phyloP scores from a whole-genome alignment of 2,888 invertebrate species.

The Lagria hirta region DNA sequence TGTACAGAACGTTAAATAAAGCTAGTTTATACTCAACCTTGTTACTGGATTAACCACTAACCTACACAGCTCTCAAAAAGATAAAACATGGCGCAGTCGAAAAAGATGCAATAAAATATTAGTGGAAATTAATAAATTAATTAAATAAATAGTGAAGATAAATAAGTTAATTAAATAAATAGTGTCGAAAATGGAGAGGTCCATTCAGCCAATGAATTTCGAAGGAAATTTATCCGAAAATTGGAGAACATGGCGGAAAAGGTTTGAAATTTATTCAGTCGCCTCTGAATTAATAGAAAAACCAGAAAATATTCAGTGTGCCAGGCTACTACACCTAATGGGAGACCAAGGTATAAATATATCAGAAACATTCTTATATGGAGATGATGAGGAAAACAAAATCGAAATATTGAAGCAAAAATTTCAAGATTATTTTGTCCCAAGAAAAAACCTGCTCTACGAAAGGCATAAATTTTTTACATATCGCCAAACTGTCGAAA shows the following conservation, averaged over 20 bases:
- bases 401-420: conserved; percentile 21
- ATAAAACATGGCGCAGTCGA: too few species aligned
- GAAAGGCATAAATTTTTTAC: conserved; percentile 15
- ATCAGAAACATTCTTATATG: conserved; percentile 32
- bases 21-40: too few species aligned
- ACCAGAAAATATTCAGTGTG: conserved; percentile 24
- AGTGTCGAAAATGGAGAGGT: too few species aligned
- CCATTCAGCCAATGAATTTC: too few species aligned
- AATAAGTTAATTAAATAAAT: too few species aligned
- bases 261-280: conserved; percentile 31
- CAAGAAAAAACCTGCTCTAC: conserved; percentile 15
- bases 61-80: too few species aligned
- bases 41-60: too few species aligned
- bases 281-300: conserved; percentile 30
- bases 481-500: conserved; percentile 5
- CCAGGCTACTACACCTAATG: conserved; percentile 28
- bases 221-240: conserved; percentile 28
- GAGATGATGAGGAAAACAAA: conserved; percentile 28
- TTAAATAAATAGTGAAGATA: too few species aligned
- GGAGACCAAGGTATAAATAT: conserved; percentile 34
- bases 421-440: conserved; percentile 13
- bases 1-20: too few species aligned
- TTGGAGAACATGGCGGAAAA: conserved; percentile 33
- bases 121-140: too few species aligned
- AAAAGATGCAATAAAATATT: too few species aligned